These are phyloP conservation scores for Pedionomus torquatus DNA, from an alignment of 2,113 vertebrate genomes.

Conservation along the genomic window DNA sequence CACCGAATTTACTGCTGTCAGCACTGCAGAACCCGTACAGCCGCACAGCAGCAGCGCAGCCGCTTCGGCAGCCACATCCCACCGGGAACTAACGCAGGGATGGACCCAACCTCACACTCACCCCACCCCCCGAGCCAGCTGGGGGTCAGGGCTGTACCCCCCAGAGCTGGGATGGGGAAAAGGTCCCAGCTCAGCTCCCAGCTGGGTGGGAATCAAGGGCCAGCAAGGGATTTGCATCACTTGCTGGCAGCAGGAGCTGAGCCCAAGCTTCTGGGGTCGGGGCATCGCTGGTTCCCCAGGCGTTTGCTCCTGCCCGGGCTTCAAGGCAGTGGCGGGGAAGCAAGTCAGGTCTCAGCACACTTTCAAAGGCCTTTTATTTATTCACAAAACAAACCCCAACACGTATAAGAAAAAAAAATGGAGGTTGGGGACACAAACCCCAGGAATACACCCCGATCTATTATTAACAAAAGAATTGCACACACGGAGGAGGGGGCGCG, in stretches of 20 bases:
- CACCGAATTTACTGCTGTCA: not conserved
- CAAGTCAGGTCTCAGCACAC: not conserved
- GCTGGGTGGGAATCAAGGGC: not conserved
- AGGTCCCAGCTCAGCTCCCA: not conserved
- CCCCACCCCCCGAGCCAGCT: accelerated
- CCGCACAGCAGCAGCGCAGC: not conserved
- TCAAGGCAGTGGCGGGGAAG: not conserved
- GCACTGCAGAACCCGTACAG: not conserved
- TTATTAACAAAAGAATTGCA: not conserved
- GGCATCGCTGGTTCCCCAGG: not conserved
- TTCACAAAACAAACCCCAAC: conserved; percentile 39
- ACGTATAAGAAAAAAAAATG: not conserved
- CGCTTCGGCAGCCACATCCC: not conserved
- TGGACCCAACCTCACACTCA: accelerated
- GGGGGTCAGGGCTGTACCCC: not conserved
- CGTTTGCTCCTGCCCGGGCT: accelerated
- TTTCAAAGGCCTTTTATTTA: conserved; percentile 45
- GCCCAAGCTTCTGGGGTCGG: not conserved
- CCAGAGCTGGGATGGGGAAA: not conserved
- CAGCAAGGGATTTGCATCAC: not conserved
- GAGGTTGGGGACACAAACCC: not conserved
- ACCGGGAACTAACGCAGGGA: not conserved
- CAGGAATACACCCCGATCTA: not conserved
- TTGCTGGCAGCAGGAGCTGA: not conserved
- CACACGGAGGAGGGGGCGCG: accelerated